Conservation (phyloP, 2,888 invertebrate genomes). For the Pelosia muscerda region DNA sequence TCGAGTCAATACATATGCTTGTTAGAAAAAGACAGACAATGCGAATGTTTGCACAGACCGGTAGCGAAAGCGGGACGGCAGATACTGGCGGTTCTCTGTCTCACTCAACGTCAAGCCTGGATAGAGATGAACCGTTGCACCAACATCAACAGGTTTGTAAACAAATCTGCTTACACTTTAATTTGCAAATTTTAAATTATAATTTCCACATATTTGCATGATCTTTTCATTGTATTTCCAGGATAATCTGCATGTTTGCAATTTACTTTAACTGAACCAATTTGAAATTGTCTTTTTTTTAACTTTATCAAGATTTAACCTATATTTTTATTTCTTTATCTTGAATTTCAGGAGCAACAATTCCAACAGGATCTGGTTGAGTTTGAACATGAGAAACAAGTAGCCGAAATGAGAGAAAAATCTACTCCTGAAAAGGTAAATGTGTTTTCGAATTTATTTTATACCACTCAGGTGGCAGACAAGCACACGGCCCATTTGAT, state of each 20-base stretch:
- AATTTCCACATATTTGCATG: background rate
- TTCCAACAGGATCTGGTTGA: conserved; percentile 91
- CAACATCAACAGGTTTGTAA: conserved; percentile 85
- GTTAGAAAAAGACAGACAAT: conserved; percentile 63
- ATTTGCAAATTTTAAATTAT: background rate
- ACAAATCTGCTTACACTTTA: background rate
- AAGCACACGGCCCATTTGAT: too few relatives aligned
- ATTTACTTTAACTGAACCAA: conserved; percentile 1
- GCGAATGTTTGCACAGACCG: conserved; percentile 76
- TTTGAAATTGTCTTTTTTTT: background rate
- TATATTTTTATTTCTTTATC: background rate
- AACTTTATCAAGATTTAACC: too few relatives aligned
- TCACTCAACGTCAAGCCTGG: conserved; percentile 95
- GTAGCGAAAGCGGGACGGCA: conserved; percentile 87
- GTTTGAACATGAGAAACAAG: conserved; percentile 91
- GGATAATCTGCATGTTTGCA: background rate
- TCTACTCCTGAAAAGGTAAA: conserved; percentile 94
- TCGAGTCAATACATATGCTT: conserved; percentile 54
- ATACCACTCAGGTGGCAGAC: too few relatives aligned
- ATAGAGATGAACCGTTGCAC: conserved; percentile 91
- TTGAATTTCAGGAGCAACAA: conserved; percentile 87
- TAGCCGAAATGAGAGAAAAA: conserved; percentile 90
- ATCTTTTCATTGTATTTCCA: conserved; percentile 2
- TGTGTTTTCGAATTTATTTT: background rate
- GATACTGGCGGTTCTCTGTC: conserved; percentile 89